Conservation (phyloP, 1,140 invertebrate genomes). For the Rhysida immarginata region DNA sequence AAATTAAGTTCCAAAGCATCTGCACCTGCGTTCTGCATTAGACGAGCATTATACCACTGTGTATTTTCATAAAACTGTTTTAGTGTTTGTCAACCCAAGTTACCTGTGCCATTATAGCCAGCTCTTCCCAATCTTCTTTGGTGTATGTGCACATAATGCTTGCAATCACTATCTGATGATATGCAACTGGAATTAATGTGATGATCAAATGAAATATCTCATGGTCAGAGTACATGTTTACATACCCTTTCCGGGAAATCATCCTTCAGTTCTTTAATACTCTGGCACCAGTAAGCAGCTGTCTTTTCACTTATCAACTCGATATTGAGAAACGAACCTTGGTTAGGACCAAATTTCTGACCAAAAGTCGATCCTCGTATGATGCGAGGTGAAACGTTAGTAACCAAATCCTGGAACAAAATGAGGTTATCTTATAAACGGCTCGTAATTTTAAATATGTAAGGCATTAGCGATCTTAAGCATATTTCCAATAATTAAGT, state of each 20-base stretch:
- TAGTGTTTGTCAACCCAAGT: too few species aligned
- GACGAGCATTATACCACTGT: too few species aligned
- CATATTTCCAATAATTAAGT: too few species aligned
- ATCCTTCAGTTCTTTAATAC: conserved; percentile 71
- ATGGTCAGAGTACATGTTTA: neutral
- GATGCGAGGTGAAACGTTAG: conserved; percentile 93
- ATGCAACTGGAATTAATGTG: neutral
- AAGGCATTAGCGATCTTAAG: too few species aligned
- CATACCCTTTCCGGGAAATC: conserved; percentile 73
- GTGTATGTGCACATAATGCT: conserved; percentile 92
- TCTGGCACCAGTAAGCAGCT: conserved; percentile 78
- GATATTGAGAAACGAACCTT: conserved; percentile 91
- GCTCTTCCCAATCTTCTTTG: conserved; percentile 70
- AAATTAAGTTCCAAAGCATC: conserved; percentile 93
- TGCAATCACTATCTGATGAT: conserved; percentile 71
- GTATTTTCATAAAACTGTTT: too few species aligned
- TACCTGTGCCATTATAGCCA: conserved; percentile 60
- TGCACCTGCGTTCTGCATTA: conserved; percentile 52
- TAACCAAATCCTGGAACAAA: conserved; percentile 62
- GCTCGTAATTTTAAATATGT: too few species aligned
- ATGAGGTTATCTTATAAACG: too few species aligned
- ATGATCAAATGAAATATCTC: neutral
- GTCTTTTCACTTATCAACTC: conserved; percentile 97
- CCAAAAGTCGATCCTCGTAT: conserved; percentile 83
- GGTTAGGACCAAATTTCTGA: conserved; percentile 80